Percentiles rank a stretch among this genome's conserved stretches.
Evolutionary conservation across 35 echinoderm and acorn worm species (phyloP).

Genomic region (Patiria miniata): DNA sequence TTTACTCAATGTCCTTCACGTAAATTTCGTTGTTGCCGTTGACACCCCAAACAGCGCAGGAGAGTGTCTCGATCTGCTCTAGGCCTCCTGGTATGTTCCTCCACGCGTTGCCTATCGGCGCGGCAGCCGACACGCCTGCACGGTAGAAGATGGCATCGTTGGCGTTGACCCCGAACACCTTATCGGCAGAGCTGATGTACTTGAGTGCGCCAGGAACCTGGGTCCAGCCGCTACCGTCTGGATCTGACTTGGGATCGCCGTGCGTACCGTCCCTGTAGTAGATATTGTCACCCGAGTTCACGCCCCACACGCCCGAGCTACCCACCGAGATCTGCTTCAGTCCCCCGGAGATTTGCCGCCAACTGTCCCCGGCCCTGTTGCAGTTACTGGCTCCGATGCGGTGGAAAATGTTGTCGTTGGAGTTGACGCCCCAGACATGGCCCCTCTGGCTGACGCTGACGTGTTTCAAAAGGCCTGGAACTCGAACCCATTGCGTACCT

Average conservation of each 20-base stretch:
- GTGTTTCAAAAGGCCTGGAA: neutral
- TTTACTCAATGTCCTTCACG: neutral
- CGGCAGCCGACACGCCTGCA: neutral
- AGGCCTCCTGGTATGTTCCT: neutral
- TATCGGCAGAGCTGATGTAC: neutral
- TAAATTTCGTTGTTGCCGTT: neutral
- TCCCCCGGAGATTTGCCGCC: neutral
- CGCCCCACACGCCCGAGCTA: neutral
- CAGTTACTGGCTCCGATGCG: neutral
- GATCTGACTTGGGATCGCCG: neutral
- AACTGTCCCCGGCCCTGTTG: neutral
- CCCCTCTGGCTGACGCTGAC: neutral
- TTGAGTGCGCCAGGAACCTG: neutral
- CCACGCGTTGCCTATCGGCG: neutral
- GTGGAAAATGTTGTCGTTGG: neutral
- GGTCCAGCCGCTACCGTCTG: neutral
- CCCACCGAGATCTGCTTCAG: neutral
- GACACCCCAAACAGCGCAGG: neutral
- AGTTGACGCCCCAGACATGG: neutral
- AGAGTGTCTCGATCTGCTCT: neutral
- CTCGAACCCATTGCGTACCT: neutral
- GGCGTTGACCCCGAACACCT: neutral
- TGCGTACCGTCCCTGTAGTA: neutral
- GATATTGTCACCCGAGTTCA: neutral
- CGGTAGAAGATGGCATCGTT: neutral